Evolutionary conservation across 2,113 vertebrate species (phyloP).

Genomic region (Myrmecophaga tridactyla): DNA sequence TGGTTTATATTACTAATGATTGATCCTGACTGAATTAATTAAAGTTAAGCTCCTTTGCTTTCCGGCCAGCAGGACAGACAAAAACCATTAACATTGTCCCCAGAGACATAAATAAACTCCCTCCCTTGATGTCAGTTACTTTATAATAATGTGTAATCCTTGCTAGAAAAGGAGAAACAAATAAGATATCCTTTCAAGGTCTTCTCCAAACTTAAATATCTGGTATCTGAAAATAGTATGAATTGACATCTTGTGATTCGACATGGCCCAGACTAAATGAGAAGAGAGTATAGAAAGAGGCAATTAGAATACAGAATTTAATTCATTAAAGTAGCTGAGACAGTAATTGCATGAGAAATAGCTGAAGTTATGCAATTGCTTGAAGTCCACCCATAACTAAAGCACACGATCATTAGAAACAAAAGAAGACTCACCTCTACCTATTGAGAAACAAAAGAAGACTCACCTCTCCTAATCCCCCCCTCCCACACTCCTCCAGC

Average conservation of each 20-base stretch:
- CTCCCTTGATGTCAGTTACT: neutral
- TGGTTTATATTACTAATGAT: conserved; percentile 18
- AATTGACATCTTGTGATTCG: neutral
- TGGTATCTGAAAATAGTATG: neutral
- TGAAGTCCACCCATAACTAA: neutral
- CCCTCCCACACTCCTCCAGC: rapidly evolving
- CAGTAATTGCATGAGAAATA: neutral
- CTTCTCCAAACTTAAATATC: neutral
- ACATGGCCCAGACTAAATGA: neutral
- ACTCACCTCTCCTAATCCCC: neutral
- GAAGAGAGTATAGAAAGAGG: neutral
- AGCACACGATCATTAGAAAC: neutral
- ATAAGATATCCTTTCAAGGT: neutral
- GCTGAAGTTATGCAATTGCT: too few species aligned
- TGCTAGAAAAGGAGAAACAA: neutral
- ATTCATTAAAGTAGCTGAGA: neutral
- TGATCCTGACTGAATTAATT: conserved; percentile 32
- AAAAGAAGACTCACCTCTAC: neutral
- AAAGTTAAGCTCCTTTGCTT: neutral
- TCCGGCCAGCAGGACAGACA: neutral
- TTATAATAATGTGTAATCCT: neutral
- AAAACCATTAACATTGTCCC: neutral
- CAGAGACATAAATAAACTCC: conserved; percentile 3
- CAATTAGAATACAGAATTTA: neutral
- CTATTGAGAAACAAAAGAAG: neutral